Percentiles rank a stretch among this genome's conserved stretches.
Conservation (phyloP, 2,888 invertebrate genomes). For the Euclidia mi region DNA sequence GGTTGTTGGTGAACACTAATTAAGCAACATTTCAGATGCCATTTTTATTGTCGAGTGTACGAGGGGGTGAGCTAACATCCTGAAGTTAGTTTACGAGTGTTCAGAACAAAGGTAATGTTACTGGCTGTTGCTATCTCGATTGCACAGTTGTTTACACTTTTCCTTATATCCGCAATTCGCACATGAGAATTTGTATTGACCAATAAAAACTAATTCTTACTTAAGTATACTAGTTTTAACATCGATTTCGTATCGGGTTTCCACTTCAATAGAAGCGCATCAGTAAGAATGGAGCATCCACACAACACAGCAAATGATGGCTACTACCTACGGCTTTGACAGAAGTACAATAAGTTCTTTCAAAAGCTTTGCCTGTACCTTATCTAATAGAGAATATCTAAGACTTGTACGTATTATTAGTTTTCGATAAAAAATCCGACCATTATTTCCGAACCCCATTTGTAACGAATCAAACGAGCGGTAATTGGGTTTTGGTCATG, state of each 20-base stretch:
- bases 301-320: no score
- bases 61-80: slow-evolving; percentile 47
- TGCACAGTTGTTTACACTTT: slow-evolving; percentile 54
- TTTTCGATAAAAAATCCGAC: no score
- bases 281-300: no score
- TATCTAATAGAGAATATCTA: no score
- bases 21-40: slow-evolving; percentile 64
- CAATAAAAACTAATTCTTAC: slow-evolving; percentile 8
- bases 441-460: no score
- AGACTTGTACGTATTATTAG: no score
- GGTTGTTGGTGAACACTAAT: slow-evolving; percentile 60
- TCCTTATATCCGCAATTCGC: slow-evolving; percentile 25
- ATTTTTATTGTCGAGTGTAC: slow-evolving; percentile 64
- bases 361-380: no score
- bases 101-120: slow-evolving; percentile 57
- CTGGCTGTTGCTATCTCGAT: slow-evolving; percentile 47
- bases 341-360: no score
- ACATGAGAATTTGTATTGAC: slow-evolving; percentile 20
- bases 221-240: neutral
- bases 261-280: neutral
- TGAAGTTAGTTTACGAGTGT: slow-evolving; percentile 59
- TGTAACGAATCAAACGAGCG: no score
- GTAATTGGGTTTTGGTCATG: no score
- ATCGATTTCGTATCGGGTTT: neutral
- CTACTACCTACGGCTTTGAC: no score